Percentiles rank a stretch among this genome's conserved stretches.
phyloP scores from a whole-genome alignment of 53 echinoderm and acorn worm species.

The Actinopyga echinites region DNA sequence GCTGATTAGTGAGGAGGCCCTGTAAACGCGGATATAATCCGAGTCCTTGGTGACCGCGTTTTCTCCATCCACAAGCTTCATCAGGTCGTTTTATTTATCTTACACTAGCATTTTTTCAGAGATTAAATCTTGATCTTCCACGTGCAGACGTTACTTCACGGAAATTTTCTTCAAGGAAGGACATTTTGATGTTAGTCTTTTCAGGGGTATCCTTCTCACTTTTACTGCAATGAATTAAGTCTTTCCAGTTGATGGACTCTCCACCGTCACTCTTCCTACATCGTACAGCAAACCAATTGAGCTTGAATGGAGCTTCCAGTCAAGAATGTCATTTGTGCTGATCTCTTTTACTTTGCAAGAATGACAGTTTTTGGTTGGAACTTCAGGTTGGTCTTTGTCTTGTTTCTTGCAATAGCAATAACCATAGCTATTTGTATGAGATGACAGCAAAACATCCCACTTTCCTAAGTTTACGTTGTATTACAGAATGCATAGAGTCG shows the following conservation, averaged over 20 bases:
- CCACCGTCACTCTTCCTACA: not conserved
- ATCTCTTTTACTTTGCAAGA: not conserved
- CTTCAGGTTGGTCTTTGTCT: too few relatives aligned
- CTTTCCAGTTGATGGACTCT: not conserved
- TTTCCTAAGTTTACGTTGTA: too few relatives aligned
- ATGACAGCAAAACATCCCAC: too few relatives aligned
- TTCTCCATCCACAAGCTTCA: not conserved
- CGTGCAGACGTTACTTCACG: not conserved
- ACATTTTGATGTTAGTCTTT: not conserved
- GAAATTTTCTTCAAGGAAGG: not conserved
- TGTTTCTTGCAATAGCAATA: too few relatives aligned
- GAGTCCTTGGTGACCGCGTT: not conserved
- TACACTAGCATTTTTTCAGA: not conserved
- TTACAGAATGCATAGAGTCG: too few relatives aligned
- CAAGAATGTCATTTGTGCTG: not conserved
- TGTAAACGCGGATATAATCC: not conserved
- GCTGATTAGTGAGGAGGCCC: not conserved
- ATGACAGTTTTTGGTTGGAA: not conserved
- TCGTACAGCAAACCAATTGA: not conserved
- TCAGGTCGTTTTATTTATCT: not conserved
- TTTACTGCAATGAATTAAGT: not conserved
- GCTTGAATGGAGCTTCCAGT: not conserved
- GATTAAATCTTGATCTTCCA: not conserved
- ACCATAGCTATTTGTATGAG: too few relatives aligned
- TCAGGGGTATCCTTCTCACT: not conserved